Base-by-base conservation (phyloP, 2,888 invertebrate genomes). In the Lucinisca nassula region DNA sequence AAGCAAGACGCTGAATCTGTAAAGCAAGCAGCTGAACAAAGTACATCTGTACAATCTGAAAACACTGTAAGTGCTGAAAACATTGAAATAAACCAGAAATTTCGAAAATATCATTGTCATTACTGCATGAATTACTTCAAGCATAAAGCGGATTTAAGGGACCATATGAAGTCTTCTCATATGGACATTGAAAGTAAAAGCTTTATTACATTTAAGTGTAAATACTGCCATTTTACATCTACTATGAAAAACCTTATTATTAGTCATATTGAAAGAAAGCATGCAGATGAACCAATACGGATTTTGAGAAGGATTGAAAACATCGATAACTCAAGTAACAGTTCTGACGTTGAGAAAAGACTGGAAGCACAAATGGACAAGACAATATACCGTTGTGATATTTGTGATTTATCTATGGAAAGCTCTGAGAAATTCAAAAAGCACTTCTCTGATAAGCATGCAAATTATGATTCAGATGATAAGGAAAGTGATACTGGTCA, bases 231-330 rank as follows among this genome's bases (percentile, higher is more conserved):
- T 3, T 91, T 82, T 51, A 87, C 90, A 32, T 91, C 93, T 17
- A 92, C 93, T 35, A 91, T 89, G 38, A 92, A 93, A 79, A 79
- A 87, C 6, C 74, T 87, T 21, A 87, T 93, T 21, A 79, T 90
- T n/a, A 77, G 17, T 35, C 92, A 92, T 76, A 80, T 85, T 45
- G 80, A 89, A 12, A 90, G 89, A 32, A 89, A 84, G 10, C 93
- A 93, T 82, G 58, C 74, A 17, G 88, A 82, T 21, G 83, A 88
- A 49, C 84, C 82, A 21, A 51, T 91, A 0, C 80, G 91, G 55
- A 84, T 92, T 21, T 87, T 89, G 55, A 83, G 90, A 24, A 88
- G 87, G 58, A 80, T 90, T n/a, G 93, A 93, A 77, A 74, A 58
- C 17, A 45, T 92, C 3, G 84, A 82, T 32, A 38, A 76, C 8